Evolutionary conservation across 2,888 invertebrate species (phyloP).

Genomic region (Heliconius sara): DNA sequence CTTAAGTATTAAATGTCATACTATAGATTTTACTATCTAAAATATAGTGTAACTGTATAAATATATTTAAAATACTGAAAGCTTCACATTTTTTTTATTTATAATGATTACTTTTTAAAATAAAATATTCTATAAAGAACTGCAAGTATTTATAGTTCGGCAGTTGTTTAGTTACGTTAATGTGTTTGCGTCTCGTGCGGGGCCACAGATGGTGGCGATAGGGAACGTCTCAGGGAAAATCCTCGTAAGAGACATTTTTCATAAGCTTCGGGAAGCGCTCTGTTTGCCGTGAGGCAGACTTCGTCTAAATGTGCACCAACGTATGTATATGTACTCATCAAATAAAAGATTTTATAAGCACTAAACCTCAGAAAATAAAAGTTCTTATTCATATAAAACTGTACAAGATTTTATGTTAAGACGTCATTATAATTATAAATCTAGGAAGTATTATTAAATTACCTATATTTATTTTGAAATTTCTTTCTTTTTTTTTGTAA

Average conservation of each 20-base stretch:
- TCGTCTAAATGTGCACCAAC: background rate
- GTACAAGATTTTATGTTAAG: background rate
- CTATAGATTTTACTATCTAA: background rate
- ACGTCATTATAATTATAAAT: background rate
- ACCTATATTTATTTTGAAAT: background rate
- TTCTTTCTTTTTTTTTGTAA: background rate
- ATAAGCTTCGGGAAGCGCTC: constrained; percentile 27
- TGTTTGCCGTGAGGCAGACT: constrained; percentile 12
- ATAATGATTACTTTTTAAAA: background rate
- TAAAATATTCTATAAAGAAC: background rate
- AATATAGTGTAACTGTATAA: background rate
- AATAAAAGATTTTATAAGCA: background rate
- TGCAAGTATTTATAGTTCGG: constrained; percentile 4
- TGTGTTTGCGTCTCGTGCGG: constrained; percentile 36
- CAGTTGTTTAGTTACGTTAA: constrained; percentile 40
- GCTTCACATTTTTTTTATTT: background rate
- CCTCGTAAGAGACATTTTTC: constrained; percentile 38
- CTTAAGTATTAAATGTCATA: background rate
- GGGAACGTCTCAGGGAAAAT: constrained; percentile 41
- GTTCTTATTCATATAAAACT: background rate
- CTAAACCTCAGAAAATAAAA: too few relatives aligned
- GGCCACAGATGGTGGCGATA: constrained; percentile 43
- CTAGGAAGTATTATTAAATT: constrained; percentile 5
- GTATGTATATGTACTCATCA: background rate
- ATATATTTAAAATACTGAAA: background rate